Evolutionary conservation across 1,140 invertebrate species (phyloP), one percentile per base, ranked within the genome.

Genomic region (Pissodes strobi): DNA sequence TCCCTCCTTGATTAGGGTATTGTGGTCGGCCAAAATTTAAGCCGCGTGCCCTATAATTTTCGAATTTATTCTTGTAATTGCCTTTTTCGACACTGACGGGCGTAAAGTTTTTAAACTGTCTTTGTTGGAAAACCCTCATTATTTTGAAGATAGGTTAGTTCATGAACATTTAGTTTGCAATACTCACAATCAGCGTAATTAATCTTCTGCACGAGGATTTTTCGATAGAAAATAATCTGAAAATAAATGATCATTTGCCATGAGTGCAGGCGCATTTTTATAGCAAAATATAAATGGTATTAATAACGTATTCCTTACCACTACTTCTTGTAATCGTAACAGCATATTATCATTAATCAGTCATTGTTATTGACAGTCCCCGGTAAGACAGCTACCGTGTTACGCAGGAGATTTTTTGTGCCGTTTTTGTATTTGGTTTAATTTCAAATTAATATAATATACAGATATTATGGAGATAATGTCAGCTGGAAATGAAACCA

Each of bases 21-120:
- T 60, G 57, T 60, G 57, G 57, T 39, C 25, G 57, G 17, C 45
- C 30, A 60, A 30, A 60, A 49, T 51, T 60, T 60, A 60, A 60
- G 45, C 57, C 17, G 45, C 57, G 27, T 27, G 46, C 57, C 57
- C 57, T 60, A 21, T 60, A 60, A 60, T 60, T n/a, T 60, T 60
- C 15, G 57, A 51, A 45, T 60, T 60, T 51, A 27, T 51, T 45
- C 25, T 60, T 8, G 57, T 60, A 60, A 60, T 60, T 60, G 57
- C 23, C 45, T 60, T 60, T 25, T 58, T 49, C 57, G 23, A 48
- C 17, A 30, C 57, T 13, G 12, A 19, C 15, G 2, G 38, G 10
- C 18, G 46, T 49, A 39, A n/a, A 9, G 22, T 30, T 49, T 30
- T n/a, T 19, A 49, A 49, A 49, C 46, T 49, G n/a, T 25, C n/a